Conservation (phyloP, 1,140 invertebrate species). For the Macrobrachium rosenbergii region DNA sequence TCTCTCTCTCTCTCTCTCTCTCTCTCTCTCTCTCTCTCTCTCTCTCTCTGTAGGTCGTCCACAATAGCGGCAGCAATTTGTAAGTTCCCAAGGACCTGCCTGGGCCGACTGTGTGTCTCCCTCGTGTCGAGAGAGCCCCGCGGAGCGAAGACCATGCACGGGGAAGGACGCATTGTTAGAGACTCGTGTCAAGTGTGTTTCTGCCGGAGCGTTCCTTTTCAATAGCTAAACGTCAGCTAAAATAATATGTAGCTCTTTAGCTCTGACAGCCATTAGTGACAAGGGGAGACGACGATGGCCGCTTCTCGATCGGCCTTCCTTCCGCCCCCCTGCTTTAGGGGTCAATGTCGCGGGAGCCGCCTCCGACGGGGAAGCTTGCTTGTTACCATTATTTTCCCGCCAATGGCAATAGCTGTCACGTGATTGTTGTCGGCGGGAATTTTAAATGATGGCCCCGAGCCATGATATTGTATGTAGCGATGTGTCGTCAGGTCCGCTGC, state of each 20-base stretch:
- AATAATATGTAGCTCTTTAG: constrained; percentile 50
- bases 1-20: constrained; percentile 21
- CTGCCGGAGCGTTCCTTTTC: constrained; percentile 30
- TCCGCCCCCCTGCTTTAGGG: no score
- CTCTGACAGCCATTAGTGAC: constrained; percentile 43
- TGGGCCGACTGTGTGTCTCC: no score
- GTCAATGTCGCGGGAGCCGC: no score
- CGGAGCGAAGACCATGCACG: no score
- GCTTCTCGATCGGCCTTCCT: constrained; percentile 1
- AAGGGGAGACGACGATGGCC: neutral
- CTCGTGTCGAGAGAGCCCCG: no score
- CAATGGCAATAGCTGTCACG: constrained; percentile 44
- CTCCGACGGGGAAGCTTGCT: no score
- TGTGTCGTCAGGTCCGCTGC: neutral
- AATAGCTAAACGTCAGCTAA: constrained; percentile 54
- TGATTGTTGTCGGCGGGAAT: constrained; percentile 54
- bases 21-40: neutral
- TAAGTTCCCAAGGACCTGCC: no score
- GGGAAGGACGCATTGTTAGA: constrained; percentile 38
- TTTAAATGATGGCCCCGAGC: constrained; percentile 51
- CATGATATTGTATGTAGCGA: constrained; percentile 24
- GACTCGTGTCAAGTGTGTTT: constrained; percentile 40
- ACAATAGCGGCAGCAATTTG: no score
- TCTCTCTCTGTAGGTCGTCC: no score
- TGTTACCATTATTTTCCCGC: constrained; percentile 35